These are phyloP conservation scores for Physella acuta DNA, from an alignment of 1,140 invertebrate genomes.

Conservation along the genomic window DNA sequence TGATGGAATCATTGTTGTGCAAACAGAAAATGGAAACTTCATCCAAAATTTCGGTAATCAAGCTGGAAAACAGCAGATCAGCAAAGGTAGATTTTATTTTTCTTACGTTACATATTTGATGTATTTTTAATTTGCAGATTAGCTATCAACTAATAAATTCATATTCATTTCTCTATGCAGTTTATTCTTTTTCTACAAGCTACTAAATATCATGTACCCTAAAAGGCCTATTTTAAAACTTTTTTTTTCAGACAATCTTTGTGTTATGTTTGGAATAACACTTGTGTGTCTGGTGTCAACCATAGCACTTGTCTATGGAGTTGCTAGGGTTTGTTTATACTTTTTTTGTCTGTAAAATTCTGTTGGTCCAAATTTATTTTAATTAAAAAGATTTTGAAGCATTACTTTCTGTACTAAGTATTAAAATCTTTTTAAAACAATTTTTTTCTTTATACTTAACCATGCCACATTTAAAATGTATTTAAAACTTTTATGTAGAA, in stretches of 20 bases:
- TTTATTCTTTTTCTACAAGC: background rate
- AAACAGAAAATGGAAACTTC: constrained; percentile 27
- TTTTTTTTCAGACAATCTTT: constrained; percentile 70
- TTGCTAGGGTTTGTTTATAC: constrained; percentile 60
- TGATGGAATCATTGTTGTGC: constrained; percentile 33
- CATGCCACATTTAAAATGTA: no score
- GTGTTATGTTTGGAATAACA: constrained; percentile 76
- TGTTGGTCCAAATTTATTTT: background rate
- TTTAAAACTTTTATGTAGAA: constrained; percentile 66
- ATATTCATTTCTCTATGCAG: background rate
- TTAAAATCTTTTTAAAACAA: no score
- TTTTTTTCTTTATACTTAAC: no score
- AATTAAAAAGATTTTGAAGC: background rate
- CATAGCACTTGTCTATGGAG: constrained; percentile 79
- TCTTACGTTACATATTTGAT: background rate
- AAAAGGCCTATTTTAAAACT: constrained; percentile 3
- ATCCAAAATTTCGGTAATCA: constrained; percentile 12
- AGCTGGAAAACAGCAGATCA: constrained; percentile 21
- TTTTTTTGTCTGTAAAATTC: background rate
- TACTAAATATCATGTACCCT: background rate
- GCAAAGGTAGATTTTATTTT: constrained; percentile 21
- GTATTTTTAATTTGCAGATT: background rate
- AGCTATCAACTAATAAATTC: background rate
- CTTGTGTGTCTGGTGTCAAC: constrained; percentile 78
- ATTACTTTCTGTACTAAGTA: background rate